Percentiles rank a stretch among this genome's conserved stretches.
phyloP scores from a whole-genome alignment of 2,888 invertebrate species.

The Zhengitettix transpicula region DNA sequence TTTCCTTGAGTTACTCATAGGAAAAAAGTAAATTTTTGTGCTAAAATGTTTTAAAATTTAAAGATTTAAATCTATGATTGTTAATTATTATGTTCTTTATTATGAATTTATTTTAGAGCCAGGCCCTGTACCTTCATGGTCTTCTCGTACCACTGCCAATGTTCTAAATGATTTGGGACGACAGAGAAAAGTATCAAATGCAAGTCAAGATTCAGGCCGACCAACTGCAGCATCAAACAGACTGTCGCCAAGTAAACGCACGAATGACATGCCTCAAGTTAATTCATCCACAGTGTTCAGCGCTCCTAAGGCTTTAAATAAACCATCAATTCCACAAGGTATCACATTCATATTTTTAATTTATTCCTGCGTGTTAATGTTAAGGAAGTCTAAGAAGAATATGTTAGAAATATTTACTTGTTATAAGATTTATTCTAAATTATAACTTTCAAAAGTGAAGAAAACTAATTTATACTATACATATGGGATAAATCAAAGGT shows the following conservation, averaged over 20 bases:
- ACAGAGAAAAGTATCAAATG: conserved; percentile 7
- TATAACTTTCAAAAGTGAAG: too few species aligned
- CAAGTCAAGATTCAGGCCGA: conserved; percentile 5
- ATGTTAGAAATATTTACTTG: too few species aligned
- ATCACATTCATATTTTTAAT: background rate
- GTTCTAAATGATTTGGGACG: conserved; percentile 9
- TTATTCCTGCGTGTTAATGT: too few species aligned
- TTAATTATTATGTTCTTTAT: too few species aligned
- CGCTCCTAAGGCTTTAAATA: conserved; percentile 18
- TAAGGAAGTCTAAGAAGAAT: too few species aligned
- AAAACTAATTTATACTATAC: too few species aligned
- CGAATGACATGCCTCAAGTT: conserved; percentile 30
- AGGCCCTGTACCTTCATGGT: conserved; percentile 29
- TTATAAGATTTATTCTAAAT: too few species aligned
- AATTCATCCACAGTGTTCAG: conserved; percentile 22
- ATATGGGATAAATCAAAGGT: too few species aligned
- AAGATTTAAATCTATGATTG: too few species aligned
- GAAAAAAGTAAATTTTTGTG: too few species aligned
- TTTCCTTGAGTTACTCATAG: too few species aligned
- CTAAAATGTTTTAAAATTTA: too few species aligned
- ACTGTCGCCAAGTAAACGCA: conserved; percentile 22
- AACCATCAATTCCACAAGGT: conserved; percentile 4
- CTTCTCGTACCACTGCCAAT: conserved; percentile 1
- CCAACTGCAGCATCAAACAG: conserved; percentile 6
- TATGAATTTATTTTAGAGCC: conserved; percentile 26